Evolutionary conservation across 2,888 invertebrate genomes (phyloP).

Genomic region (Auanema freiburgensis): DNA sequence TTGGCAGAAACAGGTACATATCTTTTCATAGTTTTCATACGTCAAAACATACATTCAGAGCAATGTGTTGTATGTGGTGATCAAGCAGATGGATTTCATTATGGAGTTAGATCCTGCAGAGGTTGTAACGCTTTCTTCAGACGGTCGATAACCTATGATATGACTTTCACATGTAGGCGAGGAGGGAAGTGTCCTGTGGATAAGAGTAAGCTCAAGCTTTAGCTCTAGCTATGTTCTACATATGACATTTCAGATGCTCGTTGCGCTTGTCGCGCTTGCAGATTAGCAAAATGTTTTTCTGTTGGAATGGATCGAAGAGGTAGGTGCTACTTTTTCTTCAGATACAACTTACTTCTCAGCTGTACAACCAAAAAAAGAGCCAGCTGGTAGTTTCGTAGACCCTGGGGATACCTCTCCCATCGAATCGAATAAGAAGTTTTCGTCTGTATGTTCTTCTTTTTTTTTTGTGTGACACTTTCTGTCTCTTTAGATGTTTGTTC

Average conservation of each 20-base stretch:
- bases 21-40: too few species aligned
- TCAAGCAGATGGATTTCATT: conserved; percentile 68
- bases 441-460: neutral
- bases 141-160: conserved; percentile 58
- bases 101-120: conserved; percentile 62
- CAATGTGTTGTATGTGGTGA: conserved; percentile 63
- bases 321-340: conserved; percentile 3
- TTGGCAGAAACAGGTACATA: neutral
- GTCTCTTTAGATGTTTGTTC: conserved; percentile 30
- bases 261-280: conserved; percentile 60
- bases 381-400: neutral
- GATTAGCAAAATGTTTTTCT: conserved; percentile 41
- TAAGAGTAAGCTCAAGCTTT: conserved; percentile 45
- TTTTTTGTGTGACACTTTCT: neutral
- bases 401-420: neutral
- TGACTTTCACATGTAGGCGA: conserved; percentile 52
- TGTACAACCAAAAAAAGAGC: conserved; percentile 36
- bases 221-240: neutral
- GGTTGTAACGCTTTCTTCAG: conserved; percentile 60
- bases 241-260: conserved; percentile 49
- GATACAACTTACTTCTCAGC: conserved; percentile 15
- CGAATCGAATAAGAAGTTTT: neutral
- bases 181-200: conserved; percentile 60
- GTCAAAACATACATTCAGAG: conserved; percentile 7
- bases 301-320: conserved; percentile 55